These are phyloP conservation scores for Saccostrea echinata DNA, from an alignment of 1,140 invertebrate species.

Conservation along the genomic window DNA sequence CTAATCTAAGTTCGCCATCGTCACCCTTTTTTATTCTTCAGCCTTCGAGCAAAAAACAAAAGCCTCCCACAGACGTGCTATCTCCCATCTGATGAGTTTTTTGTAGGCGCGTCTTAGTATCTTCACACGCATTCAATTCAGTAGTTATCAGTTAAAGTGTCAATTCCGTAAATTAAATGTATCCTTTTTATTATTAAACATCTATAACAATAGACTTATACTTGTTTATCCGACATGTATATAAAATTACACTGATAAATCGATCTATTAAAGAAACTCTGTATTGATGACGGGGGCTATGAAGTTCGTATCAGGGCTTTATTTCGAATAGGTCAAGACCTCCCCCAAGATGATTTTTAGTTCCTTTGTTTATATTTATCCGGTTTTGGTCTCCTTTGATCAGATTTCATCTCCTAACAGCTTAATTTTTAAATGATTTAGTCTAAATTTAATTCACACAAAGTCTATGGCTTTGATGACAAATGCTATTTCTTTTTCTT, in stretches of 20 bases:
- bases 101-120: not conserved
- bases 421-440: conserved; percentile 23
- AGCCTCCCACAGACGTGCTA: not conserved
- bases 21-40: conserved; percentile 37
- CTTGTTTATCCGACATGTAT: conserved; percentile 18
- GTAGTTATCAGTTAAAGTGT: conserved; percentile 39
- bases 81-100: conserved; percentile 7
- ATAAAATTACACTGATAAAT: conserved; percentile 6
- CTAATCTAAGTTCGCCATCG: conserved; percentile 20
- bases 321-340: conserved; percentile 19
- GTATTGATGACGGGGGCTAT: not conserved
- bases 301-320: conserved; percentile 1
- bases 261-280: not conserved
- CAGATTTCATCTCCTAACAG: conserved; percentile 8
- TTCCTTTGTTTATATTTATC: conserved; percentile 18
- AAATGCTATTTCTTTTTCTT: not conserved
- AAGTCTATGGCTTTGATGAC: conserved; percentile 18
- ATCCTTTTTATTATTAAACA: conserved; percentile 33
- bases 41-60: conserved; percentile 11
- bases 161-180: conserved; percentile 36
- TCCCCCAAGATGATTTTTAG: not conserved
- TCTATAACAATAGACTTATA: conserved; percentile 24
- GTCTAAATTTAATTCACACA: conserved; percentile 11
- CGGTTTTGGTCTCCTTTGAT: not conserved
- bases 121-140: conserved; percentile 34